Evolutionary conservation across 2,888 invertebrate genomes (phyloP).

Genomic region (Eupelmus urozonus): DNA sequence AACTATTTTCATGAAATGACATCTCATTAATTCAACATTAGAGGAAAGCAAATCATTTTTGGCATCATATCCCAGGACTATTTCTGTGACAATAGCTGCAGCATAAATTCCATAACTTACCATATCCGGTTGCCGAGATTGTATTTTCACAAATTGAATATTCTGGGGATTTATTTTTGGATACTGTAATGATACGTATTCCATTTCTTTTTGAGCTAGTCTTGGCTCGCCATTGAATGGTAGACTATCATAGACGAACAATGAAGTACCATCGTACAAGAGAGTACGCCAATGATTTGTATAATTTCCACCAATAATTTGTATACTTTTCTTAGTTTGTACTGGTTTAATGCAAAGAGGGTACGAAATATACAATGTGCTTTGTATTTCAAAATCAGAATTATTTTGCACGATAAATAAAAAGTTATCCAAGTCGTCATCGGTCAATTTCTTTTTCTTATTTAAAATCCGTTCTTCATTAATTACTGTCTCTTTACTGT

Average conservation of each 20-base stretch:
- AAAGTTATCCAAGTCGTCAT: constrained; percentile 30
- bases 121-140: neutral
- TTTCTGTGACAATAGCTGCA: neutral
- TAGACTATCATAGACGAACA: neutral
- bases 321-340: neutral
- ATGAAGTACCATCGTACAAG: neutral
- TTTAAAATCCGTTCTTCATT: neutral
- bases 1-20: neutral
- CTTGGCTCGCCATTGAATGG: neutral
- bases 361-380: constrained; percentile 28
- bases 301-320: neutral
- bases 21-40: neutral
- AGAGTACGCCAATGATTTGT: neutral
- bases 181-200: neutral
- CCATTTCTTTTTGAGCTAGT: neutral
- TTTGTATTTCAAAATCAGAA: constrained; percentile 32
- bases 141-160: neutral
- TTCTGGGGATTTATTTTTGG: neutral
- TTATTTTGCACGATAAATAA: constrained; percentile 13
- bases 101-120: constrained; percentile 5
- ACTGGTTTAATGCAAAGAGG: constrained; percentile 8
- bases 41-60: neutral
- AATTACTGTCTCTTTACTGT: neutral
- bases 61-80: neutral
- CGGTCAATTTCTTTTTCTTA: neutral